Evolutionary conservation across 2,888 invertebrate species (phyloP).

Genomic region (Andrena camellia): DNA sequence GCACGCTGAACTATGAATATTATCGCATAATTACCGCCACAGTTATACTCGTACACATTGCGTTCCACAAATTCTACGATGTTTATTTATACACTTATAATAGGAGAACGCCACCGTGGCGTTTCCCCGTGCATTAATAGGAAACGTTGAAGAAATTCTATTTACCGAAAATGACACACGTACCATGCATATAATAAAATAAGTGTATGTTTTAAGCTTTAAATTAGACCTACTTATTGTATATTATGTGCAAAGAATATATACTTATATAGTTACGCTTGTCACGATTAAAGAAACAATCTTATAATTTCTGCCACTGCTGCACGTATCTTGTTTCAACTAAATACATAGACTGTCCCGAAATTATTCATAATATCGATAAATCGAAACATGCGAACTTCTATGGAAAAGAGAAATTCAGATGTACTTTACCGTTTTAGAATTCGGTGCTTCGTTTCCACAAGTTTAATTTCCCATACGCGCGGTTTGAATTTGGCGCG

Average conservation of each 20-base stretch:
- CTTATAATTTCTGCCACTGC: not conserved
- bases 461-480: not conserved
- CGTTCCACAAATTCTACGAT: slow-evolving; percentile 16
- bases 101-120: not conserved
- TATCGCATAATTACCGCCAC: slow-evolving; percentile 36
- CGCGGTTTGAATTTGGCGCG: not conserved
- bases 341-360: not conserved
- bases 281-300: too few relatives aligned
- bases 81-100: slow-evolving; percentile 6
- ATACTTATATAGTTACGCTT: too few relatives aligned
- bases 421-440: not conserved
- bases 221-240: not conserved
- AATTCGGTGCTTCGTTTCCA: not conserved
- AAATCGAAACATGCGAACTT: not conserved
- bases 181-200: not conserved
- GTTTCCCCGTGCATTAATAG: not conserved
- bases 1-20: slow-evolving; percentile 22
- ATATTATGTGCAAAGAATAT: not conserved
- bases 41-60: slow-evolving; percentile 17
- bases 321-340: not conserved
- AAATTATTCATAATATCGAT: not conserved
- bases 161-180: not conserved
- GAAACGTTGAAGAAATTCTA: not conserved
- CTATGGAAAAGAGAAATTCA: not conserved
- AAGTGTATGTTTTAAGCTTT: not conserved